Evolutionary conservation across 1,140 invertebrate species (phyloP).

Genomic region (Trichonephila clavipes): DNA sequence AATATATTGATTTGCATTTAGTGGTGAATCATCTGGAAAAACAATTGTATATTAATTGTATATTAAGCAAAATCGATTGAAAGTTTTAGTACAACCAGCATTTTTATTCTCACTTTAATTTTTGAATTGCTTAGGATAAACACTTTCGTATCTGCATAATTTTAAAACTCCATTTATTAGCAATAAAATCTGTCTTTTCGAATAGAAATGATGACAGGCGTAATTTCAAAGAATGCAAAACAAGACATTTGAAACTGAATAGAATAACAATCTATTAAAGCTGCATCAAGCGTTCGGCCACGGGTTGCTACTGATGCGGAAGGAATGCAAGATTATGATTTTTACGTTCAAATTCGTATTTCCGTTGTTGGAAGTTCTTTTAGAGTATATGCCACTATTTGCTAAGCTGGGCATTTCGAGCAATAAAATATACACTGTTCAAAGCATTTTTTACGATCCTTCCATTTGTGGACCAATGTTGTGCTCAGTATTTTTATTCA

Average conservation of each 20-base stretch:
- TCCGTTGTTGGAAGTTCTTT: not conserved
- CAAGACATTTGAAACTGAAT: not conserved
- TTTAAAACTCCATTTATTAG: not conserved
- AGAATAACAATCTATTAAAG: not conserved
- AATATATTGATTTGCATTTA: no score
- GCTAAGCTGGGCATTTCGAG: slow-evolving; percentile 8
- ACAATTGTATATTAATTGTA: no score
- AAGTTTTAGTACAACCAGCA: not conserved
- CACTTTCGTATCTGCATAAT: not conserved
- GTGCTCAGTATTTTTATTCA: slow-evolving; percentile 28
- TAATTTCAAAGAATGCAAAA: not conserved
- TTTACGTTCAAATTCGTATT: not conserved
- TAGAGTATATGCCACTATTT: not conserved
- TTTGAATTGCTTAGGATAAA: not conserved
- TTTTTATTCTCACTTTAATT: not conserved
- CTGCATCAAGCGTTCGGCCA: not conserved
- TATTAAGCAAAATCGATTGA: no score
- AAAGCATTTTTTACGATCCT: slow-evolving; percentile 20
- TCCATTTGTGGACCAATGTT: not conserved
- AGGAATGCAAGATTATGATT: slow-evolving; percentile 27
- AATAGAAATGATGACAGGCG: not conserved
- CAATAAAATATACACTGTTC: slow-evolving; percentile 17
- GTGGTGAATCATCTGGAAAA: no score
- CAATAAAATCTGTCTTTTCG: not conserved
- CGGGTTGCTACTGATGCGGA: not conserved